Evolutionary conservation across 2,113 vertebrate species (phyloP).

Genomic region (Phylloscopus trochiloides): DNA sequence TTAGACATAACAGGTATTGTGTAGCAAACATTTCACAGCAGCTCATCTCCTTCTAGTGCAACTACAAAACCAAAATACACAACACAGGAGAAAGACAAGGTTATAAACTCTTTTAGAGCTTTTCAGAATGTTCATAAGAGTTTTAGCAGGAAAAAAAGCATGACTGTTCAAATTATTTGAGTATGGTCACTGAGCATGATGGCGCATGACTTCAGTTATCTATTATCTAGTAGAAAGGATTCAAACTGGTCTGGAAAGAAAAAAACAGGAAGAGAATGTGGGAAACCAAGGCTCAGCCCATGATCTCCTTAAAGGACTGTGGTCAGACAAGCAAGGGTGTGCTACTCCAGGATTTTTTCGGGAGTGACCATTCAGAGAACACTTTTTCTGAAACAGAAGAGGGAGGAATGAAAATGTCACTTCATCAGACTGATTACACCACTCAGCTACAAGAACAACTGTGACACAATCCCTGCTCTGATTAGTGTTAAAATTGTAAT

Average conservation of each 20-base stretch:
- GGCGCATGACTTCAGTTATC: neutral
- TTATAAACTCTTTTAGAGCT: neutral
- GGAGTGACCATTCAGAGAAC: neutral
- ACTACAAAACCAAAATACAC: neutral
- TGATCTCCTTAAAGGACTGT: neutral
- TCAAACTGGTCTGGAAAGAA: neutral
- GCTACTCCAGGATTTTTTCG: neutral
- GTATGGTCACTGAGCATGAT: neutral
- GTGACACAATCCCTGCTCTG: neutral
- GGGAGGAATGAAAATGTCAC: neutral
- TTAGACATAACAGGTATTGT: neutral
- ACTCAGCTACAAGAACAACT: neutral
- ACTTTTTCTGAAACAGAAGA: neutral
- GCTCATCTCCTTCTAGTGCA: neutral
- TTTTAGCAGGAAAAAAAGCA: neutral
- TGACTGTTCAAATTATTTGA: neutral
- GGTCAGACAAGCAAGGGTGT: neutral
- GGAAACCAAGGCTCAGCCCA: neutral
- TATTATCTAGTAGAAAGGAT: neutral
- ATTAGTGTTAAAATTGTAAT: conserved; percentile 12
- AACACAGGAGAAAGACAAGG: neutral
- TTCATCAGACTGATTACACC: neutral
- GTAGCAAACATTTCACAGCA: neutral
- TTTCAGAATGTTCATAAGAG: neutral
- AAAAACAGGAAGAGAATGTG: neutral